Evolutionary conservation across 2,113 vertebrate genomes (phyloP).

Genomic region (Epinephelus cyanopodus): DNA sequence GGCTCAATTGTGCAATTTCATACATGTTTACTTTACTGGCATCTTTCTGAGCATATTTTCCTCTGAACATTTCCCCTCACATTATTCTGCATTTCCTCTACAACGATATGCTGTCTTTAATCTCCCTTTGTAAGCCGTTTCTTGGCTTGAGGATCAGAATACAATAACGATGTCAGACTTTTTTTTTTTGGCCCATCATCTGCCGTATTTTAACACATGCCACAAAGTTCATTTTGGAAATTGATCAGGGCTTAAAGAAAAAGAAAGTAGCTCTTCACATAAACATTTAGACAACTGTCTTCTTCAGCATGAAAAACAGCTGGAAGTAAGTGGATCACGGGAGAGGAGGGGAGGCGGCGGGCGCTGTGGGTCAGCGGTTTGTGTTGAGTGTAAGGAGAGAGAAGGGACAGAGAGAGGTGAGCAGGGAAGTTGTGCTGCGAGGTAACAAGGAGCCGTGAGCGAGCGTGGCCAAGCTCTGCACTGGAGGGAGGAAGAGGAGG

Average conservation of each 20-base stretch:
- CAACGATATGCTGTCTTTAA: conserved; percentile 68
- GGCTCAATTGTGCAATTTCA: conserved; percentile 82
- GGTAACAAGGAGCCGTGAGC: conserved; percentile 54
- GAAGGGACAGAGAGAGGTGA: conserved; percentile 64
- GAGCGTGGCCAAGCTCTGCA: conserved; percentile 57
- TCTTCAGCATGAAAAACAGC: conserved; percentile 86
- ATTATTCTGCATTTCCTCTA: conserved; percentile 78
- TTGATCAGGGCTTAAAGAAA: conserved; percentile 80
- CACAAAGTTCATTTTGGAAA: conserved; percentile 77
- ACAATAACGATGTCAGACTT: conserved; percentile 56
- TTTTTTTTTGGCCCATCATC: conserved; percentile 60
- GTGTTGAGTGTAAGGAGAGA: conserved; percentile 72
- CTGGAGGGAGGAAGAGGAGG: conserved; percentile 70
- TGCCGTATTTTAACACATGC: conserved; percentile 76
- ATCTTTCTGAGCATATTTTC: conserved; percentile 77
- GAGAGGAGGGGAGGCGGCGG: conserved; percentile 50
- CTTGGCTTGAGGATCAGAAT: conserved; percentile 63
- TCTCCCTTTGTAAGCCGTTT: conserved; percentile 66
- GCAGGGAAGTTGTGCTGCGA: conserved; percentile 58
- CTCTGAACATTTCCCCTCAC: conserved; percentile 74
- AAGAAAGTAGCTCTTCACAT: conserved; percentile 82
- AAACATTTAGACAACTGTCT: conserved; percentile 89
- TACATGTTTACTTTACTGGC: conserved; percentile 83
- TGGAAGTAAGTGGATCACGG: conserved; percentile 82
- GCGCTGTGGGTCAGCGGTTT: conserved; percentile 73